Evolutionary conservation across 2,888 invertebrate species (phyloP).

Genomic region (Scaptomyza tumidula): DNA sequence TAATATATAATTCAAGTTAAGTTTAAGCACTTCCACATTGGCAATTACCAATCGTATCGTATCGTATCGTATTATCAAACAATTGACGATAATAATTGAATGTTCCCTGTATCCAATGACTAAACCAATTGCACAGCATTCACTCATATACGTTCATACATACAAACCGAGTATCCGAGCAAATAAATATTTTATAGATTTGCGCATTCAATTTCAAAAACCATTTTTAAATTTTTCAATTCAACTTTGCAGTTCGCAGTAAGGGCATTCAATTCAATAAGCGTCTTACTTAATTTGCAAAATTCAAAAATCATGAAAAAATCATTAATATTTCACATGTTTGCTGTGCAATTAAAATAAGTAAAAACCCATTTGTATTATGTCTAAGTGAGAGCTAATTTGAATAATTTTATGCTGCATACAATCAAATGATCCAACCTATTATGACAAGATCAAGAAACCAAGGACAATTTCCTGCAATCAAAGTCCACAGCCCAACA

Average conservation of each 20-base stretch:
- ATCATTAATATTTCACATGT: background rate
- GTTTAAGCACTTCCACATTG: conserved; percentile 44
- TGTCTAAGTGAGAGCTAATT: conserved; percentile 26
- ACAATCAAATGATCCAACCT: conserved; percentile 7
- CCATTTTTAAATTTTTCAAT: too few relatives aligned
- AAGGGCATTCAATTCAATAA: too few relatives aligned
- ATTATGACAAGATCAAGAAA: conserved; percentile 8
- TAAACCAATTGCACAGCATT: conserved; percentile 22
- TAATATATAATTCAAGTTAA: conserved; percentile 39
- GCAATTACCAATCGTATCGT: conserved; percentile 16
- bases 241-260: too few relatives aligned
- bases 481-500: conserved; percentile 5
- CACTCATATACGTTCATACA: background rate
- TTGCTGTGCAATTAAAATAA: conserved; percentile 29
- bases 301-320: too few relatives aligned
- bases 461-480: conserved; percentile 8
- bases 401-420: conserved; percentile 8
- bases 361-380: conserved; percentile 15
- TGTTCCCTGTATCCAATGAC: conserved; percentile 16
- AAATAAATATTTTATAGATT: too few relatives aligned
- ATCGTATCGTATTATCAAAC: conserved; percentile 4
- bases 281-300: too few relatives aligned
- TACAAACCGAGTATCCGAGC: too few relatives aligned
- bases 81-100: conserved; percentile 17
- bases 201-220: too few relatives aligned